These are phyloP conservation scores for Mnemiopsis leidyi DNA, from an alignment of 37 sponge, comb jelly and placozoan species.

Conservation along the genomic window DNA sequence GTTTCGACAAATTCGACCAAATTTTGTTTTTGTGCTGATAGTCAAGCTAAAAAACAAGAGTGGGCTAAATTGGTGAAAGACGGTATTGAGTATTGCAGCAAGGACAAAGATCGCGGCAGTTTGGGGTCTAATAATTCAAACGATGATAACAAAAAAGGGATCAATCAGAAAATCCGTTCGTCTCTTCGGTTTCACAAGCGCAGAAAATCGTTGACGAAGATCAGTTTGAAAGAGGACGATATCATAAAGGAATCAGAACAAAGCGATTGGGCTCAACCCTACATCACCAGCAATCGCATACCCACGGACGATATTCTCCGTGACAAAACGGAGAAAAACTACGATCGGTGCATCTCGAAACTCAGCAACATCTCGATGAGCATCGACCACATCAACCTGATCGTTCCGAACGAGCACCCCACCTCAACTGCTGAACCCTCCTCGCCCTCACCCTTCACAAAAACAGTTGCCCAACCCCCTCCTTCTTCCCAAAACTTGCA, in stretches of 20 bases:
- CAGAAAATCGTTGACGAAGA: slow-evolving; percentile 13
- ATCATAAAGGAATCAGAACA: background rate
- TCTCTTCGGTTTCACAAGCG: slow-evolving; percentile 15
- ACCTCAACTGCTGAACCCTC: background rate
- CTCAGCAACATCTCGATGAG: slow-evolving; percentile 58
- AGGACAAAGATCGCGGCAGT: background rate
- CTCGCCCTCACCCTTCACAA: background rate
- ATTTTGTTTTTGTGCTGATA: slow-evolving; percentile 2
- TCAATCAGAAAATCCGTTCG: background rate
- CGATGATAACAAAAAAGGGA: slow-evolving; percentile 19
- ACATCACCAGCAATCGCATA: slow-evolving; percentile 26
- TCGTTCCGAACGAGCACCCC: background rate
- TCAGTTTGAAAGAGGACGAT: background rate
- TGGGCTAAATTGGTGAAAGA: background rate
- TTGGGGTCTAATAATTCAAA: slow-evolving; percentile 11
- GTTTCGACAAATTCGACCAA: background rate
- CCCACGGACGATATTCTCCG: slow-evolving; percentile 11
- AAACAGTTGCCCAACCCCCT: background rate
- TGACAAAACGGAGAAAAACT: background rate
- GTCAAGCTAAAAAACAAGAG: background rate
- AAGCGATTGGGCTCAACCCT: slow-evolving; percentile 47
- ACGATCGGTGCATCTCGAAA: slow-evolving; percentile 36
- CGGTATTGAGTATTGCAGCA: background rate
- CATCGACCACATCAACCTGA: slow-evolving; percentile 46
- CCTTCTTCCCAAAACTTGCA: background rate